phyloP scores from a whole-genome alignment of 2,797 vertebrate species.

The Phataginus tricuspis region DNA sequence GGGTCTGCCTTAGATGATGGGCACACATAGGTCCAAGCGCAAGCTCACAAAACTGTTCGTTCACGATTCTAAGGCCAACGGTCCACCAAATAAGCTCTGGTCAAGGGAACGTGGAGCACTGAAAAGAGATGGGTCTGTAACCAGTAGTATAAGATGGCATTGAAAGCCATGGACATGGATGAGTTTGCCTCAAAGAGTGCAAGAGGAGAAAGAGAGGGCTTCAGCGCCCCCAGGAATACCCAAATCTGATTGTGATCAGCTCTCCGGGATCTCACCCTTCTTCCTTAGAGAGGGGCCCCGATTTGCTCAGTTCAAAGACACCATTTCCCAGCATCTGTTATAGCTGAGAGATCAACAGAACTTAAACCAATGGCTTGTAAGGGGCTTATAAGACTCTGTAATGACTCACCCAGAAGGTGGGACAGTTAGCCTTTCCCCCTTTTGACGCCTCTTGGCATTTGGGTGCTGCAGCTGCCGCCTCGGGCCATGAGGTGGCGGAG shows the following conservation, averaged over 20 bases:
- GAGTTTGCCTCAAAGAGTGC: not conserved
- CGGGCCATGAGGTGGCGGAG: not conserved
- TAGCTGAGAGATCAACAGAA: not conserved
- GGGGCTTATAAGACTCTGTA: not conserved
- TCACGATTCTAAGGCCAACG: not conserved
- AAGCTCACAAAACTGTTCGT: not conserved
- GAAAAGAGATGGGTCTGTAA: not conserved
- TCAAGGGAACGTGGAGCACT: not conserved
- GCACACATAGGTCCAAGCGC: not conserved
- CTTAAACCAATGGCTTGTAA: not conserved
- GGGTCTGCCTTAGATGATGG: not conserved
- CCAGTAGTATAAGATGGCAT: not conserved
- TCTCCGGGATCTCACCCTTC: not conserved
- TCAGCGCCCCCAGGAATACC: not conserved
- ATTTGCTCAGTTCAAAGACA: not conserved
- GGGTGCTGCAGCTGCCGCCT: not conserved
- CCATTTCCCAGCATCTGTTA: not conserved
- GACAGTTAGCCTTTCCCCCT: not conserved
- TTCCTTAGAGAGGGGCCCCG: not conserved
- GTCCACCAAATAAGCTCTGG: not conserved
- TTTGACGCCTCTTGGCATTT: not conserved
- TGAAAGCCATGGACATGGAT: not conserved
- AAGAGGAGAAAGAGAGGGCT: not conserved
- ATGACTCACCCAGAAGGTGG: not conserved
- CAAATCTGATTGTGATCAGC: not conserved